These are phyloP conservation scores for Diorhabda elongata DNA, from an alignment of 1,140 invertebrate species.

Conservation along the genomic window DNA sequence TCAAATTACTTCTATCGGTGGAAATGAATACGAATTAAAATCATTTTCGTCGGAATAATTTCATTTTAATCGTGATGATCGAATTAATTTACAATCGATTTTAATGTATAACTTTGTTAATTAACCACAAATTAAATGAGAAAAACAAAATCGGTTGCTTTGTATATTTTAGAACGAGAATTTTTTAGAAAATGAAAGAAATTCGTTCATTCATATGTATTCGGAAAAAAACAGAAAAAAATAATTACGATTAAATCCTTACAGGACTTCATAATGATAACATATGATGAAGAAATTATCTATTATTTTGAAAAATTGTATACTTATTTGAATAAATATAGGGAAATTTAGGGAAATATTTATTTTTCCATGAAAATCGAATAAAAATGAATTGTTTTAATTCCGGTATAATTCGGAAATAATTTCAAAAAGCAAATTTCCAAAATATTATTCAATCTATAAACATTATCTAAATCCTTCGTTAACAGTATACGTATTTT, in stretches of 20 bases:
- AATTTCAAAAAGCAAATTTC: background rate
- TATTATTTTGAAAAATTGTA: too few species aligned
- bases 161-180: too few species aligned
- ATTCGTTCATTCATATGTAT: too few species aligned
- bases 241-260: too few species aligned
- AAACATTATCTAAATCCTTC: conserved; percentile 19
- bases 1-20: conserved; percentile 9
- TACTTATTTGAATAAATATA: too few species aligned
- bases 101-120: background rate
- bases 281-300: too few species aligned
- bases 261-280: too few species aligned
- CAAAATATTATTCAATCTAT: conserved; percentile 6
- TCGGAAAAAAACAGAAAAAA: too few species aligned
- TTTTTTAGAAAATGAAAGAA: too few species aligned
- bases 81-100: conserved; percentile 10
- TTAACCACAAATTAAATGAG: too few species aligned
- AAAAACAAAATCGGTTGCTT: too few species aligned
- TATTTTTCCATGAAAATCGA: background rate
- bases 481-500: background rate
- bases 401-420: background rate
- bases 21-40: background rate
- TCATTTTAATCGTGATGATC: conserved; percentile 14
- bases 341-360: too few species aligned
- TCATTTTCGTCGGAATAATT: conserved; percentile 15
- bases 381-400: background rate